Conservation (phyloP, 2,888 invertebrate genomes). For the Yponomeuta cagnagella region DNA sequence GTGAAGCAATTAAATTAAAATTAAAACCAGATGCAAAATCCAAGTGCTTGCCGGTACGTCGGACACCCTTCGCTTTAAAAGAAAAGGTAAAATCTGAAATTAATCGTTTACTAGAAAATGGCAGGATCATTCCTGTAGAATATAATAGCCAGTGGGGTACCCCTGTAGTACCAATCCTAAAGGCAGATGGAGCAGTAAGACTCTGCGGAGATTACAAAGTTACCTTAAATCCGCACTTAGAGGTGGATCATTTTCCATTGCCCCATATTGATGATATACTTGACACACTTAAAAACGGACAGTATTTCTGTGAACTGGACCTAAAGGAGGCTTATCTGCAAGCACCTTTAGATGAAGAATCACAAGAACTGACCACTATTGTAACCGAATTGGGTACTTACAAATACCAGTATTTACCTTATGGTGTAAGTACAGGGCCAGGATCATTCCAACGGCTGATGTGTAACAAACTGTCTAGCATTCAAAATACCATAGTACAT, state of each 20-base stretch:
- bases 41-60: constrained; percentile 15
- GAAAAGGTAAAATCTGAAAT: constrained; percentile 23
- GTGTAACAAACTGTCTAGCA: constrained; percentile 15
- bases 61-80: constrained; percentile 23
- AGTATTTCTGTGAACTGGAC: constrained; percentile 18
- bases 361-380: constrained; percentile 19
- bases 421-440: constrained; percentile 20
- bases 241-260: constrained; percentile 17
- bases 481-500: constrained; percentile 17
- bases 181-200: constrained; percentile 25
- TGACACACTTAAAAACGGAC: constrained; percentile 9
- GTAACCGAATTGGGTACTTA: constrained; percentile 20
- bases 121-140: no score
- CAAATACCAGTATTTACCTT: constrained; percentile 20
- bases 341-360: constrained; percentile 18
- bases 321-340: constrained; percentile 22
- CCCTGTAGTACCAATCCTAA: constrained; percentile 26
- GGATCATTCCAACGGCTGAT: constrained; percentile 22
- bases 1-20: background rate
- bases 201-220: constrained; percentile 26
- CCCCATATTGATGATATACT: constrained; percentile 14
- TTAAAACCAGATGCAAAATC: background rate
- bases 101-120: constrained; percentile 18
- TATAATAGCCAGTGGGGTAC: constrained; percentile 12
- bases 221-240: constrained; percentile 22